Conservation (phyloP, 35 echinoderm and acorn worm species). For the Antedon bifida region DNA sequence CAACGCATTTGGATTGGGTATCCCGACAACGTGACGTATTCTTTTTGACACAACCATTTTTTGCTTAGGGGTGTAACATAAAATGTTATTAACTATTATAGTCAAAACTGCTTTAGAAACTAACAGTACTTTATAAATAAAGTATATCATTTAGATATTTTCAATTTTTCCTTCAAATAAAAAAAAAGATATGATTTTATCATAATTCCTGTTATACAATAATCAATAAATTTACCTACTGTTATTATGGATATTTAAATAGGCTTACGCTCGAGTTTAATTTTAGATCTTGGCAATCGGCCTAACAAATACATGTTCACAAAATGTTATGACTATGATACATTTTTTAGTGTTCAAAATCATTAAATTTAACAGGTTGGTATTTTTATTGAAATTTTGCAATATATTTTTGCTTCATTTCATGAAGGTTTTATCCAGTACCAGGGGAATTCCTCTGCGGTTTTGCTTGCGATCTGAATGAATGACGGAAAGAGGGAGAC, state of each 20-base stretch:
- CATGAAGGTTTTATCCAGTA: neutral
- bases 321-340: neutral
- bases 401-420: neutral
- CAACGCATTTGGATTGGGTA: neutral
- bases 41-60: neutral
- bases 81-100: neutral
- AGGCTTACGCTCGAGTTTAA: neutral
- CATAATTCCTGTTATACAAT: no score
- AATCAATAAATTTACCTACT: neutral
- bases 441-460: neutral
- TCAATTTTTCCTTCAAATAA: no score
- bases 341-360: neutral
- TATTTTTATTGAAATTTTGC: neutral
- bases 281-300: neutral
- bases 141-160: no score
- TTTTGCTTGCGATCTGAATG: neutral
- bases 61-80: neutral
- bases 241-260: neutral
- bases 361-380: neutral
- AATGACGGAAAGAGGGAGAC: neutral
- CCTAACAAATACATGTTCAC: neutral
- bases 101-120: neutral
- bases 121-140: no score
- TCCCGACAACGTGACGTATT: neutral
- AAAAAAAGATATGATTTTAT: no score